phyloP scores from a whole-genome alignment of 2,797 vertebrate genomes.

The Threskiornis aethiopicus region DNA sequence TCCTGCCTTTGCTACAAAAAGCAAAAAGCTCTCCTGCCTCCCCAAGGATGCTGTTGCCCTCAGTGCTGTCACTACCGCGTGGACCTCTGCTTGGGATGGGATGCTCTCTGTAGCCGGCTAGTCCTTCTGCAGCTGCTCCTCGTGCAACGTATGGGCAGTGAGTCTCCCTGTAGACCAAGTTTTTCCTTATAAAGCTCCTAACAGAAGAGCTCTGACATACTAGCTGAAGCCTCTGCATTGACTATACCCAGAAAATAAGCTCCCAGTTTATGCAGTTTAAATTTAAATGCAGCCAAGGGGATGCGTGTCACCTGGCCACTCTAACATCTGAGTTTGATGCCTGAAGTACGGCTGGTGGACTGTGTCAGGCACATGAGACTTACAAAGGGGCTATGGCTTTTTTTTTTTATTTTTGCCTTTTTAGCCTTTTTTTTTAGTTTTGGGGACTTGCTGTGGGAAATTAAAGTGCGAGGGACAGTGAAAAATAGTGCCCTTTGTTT shows the following conservation, averaged over 20 bases:
- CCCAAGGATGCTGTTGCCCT: rapidly evolving
- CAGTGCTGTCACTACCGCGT: rapidly evolving
- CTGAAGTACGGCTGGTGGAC: neutral
- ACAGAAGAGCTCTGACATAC: neutral
- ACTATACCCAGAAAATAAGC: neutral
- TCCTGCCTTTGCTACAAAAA: neutral
- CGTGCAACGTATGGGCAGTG: rapidly evolving
- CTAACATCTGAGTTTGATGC: neutral
- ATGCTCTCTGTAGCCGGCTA: neutral
- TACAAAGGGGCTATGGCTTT: rapidly evolving
- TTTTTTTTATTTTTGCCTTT: too few relatives aligned
- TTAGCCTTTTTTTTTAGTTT: neutral
- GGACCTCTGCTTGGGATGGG: neutral
- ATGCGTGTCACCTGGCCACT: neutral
- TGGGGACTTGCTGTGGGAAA: neutral
- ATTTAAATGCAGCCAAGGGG: neutral
- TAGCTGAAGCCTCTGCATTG: neutral
- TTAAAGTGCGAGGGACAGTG: neutral
- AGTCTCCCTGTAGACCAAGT: neutral
- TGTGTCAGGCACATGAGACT: neutral
- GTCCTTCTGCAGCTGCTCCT: neutral
- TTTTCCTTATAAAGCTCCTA: neutral
- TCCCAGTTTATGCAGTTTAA: neutral
- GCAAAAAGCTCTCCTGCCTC: neutral
- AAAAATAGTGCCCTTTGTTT: neutral